Conservation (phyloP, 2,888 invertebrate species). For the Amorpha juglandis region DNA sequence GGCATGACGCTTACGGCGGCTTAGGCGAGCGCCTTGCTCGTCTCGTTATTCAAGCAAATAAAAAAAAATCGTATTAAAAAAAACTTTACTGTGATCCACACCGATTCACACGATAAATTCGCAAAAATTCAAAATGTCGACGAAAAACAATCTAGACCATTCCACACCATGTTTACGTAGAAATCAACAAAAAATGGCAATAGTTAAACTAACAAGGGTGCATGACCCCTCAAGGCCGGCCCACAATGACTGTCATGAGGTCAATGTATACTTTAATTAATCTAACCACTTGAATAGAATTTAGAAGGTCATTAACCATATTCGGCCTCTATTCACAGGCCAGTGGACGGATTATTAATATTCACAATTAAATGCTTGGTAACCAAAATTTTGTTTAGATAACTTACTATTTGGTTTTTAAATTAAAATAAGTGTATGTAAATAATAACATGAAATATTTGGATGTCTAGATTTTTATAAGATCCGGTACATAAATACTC, state of each 20-base stretch:
- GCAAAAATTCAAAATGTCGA: background rate
- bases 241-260: conserved; percentile 37
- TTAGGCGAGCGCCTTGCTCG: no score
- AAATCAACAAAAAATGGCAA: conserved; percentile 19
- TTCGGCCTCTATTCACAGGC: conserved; percentile 21
- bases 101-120: background rate
- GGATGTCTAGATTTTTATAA: no score
- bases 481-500: no score
- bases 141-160: background rate
- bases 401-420: no score
- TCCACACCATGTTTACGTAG: background rate
- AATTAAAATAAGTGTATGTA: no score
- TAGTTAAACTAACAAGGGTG: conserved; percentile 35
- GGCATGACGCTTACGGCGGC: no score
- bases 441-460: no score
- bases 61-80: no score
- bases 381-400: no score
- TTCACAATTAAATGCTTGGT: background rate
- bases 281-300: conserved; percentile 45
- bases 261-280: conserved; percentile 60
- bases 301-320: conserved; percentile 33
- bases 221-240: conserved; percentile 63
- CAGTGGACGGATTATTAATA: conserved; percentile 26
- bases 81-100: no score
- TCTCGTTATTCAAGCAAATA: no score